Conservation (phyloP, 2,888 invertebrate species). For the Cordylochernes scorpioides region DNA sequence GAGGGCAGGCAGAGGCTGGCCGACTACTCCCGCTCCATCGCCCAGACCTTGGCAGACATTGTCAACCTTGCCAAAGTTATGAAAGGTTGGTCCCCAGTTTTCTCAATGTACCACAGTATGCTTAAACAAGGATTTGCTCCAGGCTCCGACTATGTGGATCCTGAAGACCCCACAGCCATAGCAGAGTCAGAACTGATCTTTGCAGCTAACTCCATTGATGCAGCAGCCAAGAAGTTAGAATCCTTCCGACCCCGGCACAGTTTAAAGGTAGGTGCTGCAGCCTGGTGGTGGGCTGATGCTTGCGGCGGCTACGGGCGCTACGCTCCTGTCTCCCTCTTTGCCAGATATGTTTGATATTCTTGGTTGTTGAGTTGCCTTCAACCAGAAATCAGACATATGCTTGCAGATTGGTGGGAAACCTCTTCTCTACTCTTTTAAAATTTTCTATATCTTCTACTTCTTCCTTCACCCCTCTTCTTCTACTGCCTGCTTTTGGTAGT, state of each 20-base stretch:
- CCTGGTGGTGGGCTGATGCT: background rate
- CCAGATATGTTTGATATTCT: conserved; percentile 99
- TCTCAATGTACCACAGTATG: too few relatives aligned
- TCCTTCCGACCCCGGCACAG: conserved; percentile 57
- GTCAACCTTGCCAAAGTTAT: conserved; percentile 66
- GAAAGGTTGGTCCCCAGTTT: conserved; percentile 57
- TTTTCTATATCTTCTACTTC: too few relatives aligned
- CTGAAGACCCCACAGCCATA: conserved; percentile 82
- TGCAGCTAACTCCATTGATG: conserved; percentile 90
- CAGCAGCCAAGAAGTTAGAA: conserved; percentile 81
- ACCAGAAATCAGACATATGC: conserved; percentile 99
- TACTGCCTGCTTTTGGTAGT: background rate
- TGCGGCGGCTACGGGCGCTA: background rate
- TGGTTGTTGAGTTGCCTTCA: conserved; percentile 67
- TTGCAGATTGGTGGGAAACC: conserved; percentile 24
- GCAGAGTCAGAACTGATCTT: conserved; percentile 89
- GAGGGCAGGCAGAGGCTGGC: conserved; percentile 43
- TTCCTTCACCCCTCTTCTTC: background rate
- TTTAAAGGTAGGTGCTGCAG: conserved; percentile 34
- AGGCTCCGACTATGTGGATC: conserved; percentile 81
- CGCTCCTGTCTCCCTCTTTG: conserved; percentile 24
- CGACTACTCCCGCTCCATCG: conserved; percentile 58
- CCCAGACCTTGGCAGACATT: conserved; percentile 69
- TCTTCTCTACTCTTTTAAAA: background rate
- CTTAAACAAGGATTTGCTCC: too few relatives aligned